These are phyloP conservation scores for Neomorphus geoffroyi DNA, from an alignment of 2,797 vertebrate genomes.

Conservation along the genomic window DNA sequence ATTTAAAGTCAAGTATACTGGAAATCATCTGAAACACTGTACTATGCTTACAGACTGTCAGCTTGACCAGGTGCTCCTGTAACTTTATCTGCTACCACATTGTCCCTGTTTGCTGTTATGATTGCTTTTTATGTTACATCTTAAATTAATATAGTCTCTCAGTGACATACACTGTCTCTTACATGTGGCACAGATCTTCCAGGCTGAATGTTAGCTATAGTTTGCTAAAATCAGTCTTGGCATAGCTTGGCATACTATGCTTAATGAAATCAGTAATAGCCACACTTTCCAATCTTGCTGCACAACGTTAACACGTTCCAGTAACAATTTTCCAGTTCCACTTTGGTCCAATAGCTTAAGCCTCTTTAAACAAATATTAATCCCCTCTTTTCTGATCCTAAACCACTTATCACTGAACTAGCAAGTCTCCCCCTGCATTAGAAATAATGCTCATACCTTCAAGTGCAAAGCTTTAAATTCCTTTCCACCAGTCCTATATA, in stretches of 20 bases:
- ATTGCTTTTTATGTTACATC: neutral
- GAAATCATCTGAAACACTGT: neutral
- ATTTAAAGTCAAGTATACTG: neutral
- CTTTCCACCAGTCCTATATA: neutral
- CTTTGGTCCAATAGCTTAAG: neutral
- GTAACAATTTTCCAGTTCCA: neutral
- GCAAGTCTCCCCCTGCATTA: neutral
- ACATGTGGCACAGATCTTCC: neutral
- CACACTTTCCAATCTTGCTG: neutral
- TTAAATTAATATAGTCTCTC: neutral
- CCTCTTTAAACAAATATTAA: neutral
- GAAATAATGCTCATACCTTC: neutral
- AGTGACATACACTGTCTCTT: neutral
- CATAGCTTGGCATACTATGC: neutral
- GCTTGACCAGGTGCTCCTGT: neutral
- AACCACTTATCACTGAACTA: neutral
- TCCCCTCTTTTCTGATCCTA: neutral
- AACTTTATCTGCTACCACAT: neutral
- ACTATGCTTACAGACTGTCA: neutral
- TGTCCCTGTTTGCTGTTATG: neutral
- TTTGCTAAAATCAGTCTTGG: neutral
- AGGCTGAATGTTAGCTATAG: neutral
- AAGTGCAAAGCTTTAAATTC: neutral
- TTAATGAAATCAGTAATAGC: neutral
- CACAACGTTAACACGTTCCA: neutral